Conservation (phyloP, 2,113 vertebrate species). For the Nansenia antarctica region DNA sequence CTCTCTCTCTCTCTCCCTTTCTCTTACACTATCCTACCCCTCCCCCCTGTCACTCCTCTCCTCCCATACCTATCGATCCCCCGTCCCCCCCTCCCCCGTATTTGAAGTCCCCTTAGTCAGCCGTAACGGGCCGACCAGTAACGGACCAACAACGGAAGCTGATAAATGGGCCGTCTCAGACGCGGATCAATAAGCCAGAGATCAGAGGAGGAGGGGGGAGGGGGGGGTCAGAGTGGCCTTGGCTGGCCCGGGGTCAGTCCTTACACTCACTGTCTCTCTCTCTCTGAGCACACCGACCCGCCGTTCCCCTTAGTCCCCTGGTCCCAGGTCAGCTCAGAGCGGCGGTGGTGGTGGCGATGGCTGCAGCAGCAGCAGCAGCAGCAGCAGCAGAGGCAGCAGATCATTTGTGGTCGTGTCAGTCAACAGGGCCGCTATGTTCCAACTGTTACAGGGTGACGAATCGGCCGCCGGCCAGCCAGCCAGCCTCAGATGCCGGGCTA, state of each 20-base stretch:
- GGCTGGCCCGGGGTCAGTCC: background rate
- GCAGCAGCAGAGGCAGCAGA: too few species aligned
- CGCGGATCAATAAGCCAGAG: background rate
- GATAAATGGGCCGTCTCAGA: background rate
- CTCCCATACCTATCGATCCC: background rate
- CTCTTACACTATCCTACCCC: background rate
- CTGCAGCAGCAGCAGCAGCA: too few species aligned
- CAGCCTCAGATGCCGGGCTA: constrained; percentile 46
- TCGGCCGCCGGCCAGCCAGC: too few species aligned
- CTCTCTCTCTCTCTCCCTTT: background rate
- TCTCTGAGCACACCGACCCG: too few species aligned
- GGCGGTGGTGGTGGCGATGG: too few species aligned
- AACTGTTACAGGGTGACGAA: constrained; percentile 8
- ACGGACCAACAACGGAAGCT: too few species aligned
- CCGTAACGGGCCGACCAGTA: too few species aligned
- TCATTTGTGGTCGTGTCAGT: background rate
- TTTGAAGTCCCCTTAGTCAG: too few species aligned
- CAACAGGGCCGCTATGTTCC: background rate
- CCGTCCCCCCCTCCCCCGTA: background rate
- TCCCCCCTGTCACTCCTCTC: background rate
- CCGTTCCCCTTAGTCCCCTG: too few species aligned
- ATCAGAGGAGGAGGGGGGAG: background rate
- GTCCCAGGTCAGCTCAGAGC: too few species aligned
- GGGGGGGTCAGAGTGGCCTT: background rate
- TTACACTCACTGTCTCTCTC: background rate